Percentiles rank a stretch among this genome's conserved stretches.
These are phyloP conservation scores for Trachops cirrhosus DNA, from an alignment of 2,797 vertebrate species.

Conservation along the genomic window DNA sequence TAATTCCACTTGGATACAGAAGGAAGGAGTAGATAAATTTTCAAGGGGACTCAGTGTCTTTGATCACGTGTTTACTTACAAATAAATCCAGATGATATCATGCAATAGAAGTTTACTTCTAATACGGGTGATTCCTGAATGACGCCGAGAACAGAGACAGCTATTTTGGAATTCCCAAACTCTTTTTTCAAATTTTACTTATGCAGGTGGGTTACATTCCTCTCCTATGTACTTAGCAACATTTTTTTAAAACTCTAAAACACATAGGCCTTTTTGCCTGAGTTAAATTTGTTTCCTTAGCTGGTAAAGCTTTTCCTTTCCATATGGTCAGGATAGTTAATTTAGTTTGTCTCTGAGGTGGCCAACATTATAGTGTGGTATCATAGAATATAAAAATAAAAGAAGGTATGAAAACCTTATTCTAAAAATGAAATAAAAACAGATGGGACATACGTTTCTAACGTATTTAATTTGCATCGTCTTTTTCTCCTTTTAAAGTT, in stretches of 20 bases:
- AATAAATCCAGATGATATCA: slow-evolving; percentile 55
- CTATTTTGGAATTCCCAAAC: slow-evolving; percentile 72
- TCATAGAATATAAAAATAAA: slow-evolving; percentile 84
- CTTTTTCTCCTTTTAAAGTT: slow-evolving; percentile 75
- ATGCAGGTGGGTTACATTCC: slow-evolving; percentile 75
- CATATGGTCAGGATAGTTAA: slow-evolving; percentile 84
- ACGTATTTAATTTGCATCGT: slow-evolving; percentile 86
- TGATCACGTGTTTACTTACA: slow-evolving; percentile 49
- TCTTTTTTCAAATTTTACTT: slow-evolving; percentile 68
- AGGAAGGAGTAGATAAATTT: not conserved
- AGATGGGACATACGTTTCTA: slow-evolving; percentile 87
- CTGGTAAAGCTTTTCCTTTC: slow-evolving; percentile 83
- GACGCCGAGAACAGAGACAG: slow-evolving; percentile 67
- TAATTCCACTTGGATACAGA: slow-evolving; percentile 16
- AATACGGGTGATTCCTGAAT: slow-evolving; percentile 69
- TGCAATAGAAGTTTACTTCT: slow-evolving; percentile 50
- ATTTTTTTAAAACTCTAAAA: slow-evolving; percentile 67
- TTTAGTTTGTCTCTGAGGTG: slow-evolving; percentile 84
- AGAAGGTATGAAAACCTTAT: slow-evolving; percentile 87
- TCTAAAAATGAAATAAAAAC: slow-evolving; percentile 86
- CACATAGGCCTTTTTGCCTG: slow-evolving; percentile 83
- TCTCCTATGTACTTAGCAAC: slow-evolving; percentile 69
- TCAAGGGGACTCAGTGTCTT: not conserved
- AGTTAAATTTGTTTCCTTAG: slow-evolving; percentile 82
- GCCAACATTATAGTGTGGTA: slow-evolving; percentile 84